Base-by-base conservation (phyloP, 2,797 vertebrate species). In the Hypotaenidia philippensis region DNA sequence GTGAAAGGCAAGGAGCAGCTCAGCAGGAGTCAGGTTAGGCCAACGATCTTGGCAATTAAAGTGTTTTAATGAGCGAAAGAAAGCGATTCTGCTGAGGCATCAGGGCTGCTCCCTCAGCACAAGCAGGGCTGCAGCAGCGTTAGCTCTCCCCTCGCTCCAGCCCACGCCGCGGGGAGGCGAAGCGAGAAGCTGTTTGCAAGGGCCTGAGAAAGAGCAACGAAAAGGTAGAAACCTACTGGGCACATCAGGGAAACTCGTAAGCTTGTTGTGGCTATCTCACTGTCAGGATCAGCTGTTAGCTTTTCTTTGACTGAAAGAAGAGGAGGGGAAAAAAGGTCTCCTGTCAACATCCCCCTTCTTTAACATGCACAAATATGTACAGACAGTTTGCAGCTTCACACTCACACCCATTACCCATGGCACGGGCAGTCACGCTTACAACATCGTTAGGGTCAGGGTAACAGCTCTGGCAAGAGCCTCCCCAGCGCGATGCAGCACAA, bases 241-340 rank as follows among this genome's bases (percentile, higher is more conserved):
- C 98, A 98, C 98, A 97, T 98, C 27, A 98, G 98, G 26, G 98
- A 98, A 36, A 98, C 98, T 1, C 98, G 97, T 13, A 98, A 87
- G 78, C 98, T 98, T 0, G 98, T 98, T 0, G 98, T 98, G 5
- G 98, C 98, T 20, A 98, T 98, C 89, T 98, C 98, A 15, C 98
- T 98, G 96, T 98, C 98, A 0, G 98, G 98, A 34, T 98, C 98
- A 5, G 98, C 98, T 0, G 98, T 98, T 82, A 98, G 16, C 36
- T 98, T 98, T 70, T 98, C 98, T 92, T 98, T 98, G 86, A 98
- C 98, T 98, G 96, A 61, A 96, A 96, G 38, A 81, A 85, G 47
- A 60, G 31, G 47, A 91, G 56, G 66, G 41, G 16, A 23, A 31
- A 40, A 49, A 44, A 32, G 27, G 41, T 50, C 53, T 63, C 65